These are phyloP conservation scores for Podotricha telesiphe DNA, from an alignment of 2,888 invertebrate species.

Conservation along the genomic window DNA sequence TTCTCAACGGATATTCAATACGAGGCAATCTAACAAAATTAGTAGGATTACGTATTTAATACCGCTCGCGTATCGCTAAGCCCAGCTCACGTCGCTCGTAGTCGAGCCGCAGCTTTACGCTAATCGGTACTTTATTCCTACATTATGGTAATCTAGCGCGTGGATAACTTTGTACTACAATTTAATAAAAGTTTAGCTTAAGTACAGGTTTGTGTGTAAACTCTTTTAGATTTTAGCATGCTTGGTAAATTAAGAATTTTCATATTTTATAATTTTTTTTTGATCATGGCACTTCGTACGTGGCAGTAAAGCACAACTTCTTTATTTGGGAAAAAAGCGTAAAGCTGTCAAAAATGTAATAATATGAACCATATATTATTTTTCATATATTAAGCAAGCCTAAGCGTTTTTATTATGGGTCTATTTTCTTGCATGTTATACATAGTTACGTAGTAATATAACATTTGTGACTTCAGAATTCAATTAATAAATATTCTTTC, in stretches of 20 bases:
- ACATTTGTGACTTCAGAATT: too few relatives aligned
- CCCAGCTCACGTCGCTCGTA: conserved; percentile 32
- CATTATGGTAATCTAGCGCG: conserved; percentile 36
- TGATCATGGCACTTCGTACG: too few relatives aligned
- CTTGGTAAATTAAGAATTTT: not conserved
- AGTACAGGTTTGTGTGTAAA: conserved; percentile 17
- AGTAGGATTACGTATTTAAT: conserved; percentile 30
- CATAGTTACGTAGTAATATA: too few relatives aligned
- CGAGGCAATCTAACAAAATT: conserved; percentile 17
- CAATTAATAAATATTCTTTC: too few relatives aligned
- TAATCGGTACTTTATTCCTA: conserved; percentile 34
- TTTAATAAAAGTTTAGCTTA: conserved; percentile 22
- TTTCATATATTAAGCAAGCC: too few relatives aligned
- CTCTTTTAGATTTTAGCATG: conserved; percentile 1
- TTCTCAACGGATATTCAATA: conserved; percentile 10
- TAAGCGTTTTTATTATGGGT: too few relatives aligned
- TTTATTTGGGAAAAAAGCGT: too few relatives aligned
- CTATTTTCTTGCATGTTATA: too few relatives aligned
- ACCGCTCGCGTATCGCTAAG: conserved; percentile 28
- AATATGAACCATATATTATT: too few relatives aligned
- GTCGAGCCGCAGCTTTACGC: conserved; percentile 32
- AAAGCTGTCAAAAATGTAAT: too few relatives aligned
- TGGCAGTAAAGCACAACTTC: too few relatives aligned
- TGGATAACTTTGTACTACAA: conserved; percentile 20
- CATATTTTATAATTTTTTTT: too few relatives aligned